Evolutionary conservation across 2,797 vertebrate genomes (phyloP).

Genomic region (Allobates femoralis): DNA sequence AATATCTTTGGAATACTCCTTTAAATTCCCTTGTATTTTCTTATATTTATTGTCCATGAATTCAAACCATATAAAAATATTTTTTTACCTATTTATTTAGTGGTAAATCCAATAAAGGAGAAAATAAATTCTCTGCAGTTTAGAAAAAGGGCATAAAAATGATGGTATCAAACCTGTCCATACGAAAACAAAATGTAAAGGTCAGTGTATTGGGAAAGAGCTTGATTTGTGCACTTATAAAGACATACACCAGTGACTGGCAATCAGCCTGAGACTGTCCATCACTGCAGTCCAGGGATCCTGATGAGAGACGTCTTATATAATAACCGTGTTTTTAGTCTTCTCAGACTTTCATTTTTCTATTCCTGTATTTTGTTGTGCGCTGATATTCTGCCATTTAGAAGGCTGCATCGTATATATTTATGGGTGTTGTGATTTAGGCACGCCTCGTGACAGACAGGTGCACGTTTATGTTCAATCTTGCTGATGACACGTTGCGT

Average conservation of each 20-base stretch:
- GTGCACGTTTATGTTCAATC: slow-evolving; percentile 19
- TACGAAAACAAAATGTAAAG: background rate
- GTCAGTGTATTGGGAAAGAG: background rate
- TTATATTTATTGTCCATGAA: background rate
- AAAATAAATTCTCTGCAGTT: background rate
- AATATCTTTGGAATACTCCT: no score
- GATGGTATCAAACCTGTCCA: background rate
- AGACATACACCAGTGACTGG: background rate
- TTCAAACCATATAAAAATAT: background rate
- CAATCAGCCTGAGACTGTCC: slow-evolving; percentile 1
- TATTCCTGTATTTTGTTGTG: background rate
- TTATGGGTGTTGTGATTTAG: slow-evolving; percentile 10
- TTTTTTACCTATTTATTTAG: background rate
- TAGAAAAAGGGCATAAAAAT: background rate
- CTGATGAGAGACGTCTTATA: background rate
- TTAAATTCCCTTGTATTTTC: no score
- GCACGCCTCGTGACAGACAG: slow-evolving; percentile 5
- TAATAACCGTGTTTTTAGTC: no score
- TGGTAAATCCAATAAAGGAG: background rate
- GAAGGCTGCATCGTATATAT: background rate
- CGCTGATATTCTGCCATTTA: background rate
- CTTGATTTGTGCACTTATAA: background rate
- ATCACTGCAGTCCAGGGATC: background rate
- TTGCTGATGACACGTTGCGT: background rate
- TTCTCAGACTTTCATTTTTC: background rate